Conservation (phyloP, 2,888 invertebrate genomes). For the Scaptomyza reducta region DNA sequence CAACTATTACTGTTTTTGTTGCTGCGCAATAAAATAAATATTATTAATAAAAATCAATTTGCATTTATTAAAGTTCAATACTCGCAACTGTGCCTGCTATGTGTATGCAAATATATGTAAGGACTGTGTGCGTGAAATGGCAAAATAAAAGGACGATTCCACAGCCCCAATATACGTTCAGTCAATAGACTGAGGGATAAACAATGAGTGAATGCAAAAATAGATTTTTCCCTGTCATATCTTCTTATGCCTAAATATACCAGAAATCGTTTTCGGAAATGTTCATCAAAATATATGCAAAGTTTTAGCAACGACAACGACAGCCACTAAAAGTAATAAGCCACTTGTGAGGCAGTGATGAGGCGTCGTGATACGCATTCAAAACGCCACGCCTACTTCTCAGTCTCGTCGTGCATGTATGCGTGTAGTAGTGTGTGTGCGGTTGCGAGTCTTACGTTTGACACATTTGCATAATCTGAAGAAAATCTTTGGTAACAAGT, state of each 20-base stretch:
- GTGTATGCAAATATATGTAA: conserved; percentile 60
- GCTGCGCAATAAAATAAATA: conserved; percentile 31
- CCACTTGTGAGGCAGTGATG: conserved; percentile 72
- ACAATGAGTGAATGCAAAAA: conserved; percentile 65
- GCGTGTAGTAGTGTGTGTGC: background rate
- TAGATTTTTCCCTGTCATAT: conserved; percentile 66
- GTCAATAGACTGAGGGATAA: conserved; percentile 67
- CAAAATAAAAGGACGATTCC: conserved; percentile 19
- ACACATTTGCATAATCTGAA: conserved; percentile 75
- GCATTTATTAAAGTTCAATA: conserved; percentile 8
- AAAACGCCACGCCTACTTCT: conserved; percentile 13
- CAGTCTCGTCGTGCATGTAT: background rate
- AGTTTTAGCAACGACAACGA: conserved; percentile 51
- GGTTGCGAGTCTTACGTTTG: conserved; percentile 36
- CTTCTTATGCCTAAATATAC: conserved; percentile 52
- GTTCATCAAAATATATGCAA: conserved; percentile 69
- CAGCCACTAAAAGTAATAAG: conserved; percentile 75
- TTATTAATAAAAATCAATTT: conserved; percentile 45
- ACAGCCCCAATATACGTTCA: conserved; percentile 24
- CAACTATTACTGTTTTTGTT: background rate
- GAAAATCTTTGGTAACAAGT: conserved; percentile 80
- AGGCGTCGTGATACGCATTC: conserved; percentile 19
- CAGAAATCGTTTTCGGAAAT: conserved; percentile 22
- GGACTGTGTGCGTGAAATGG: conserved; percentile 14
- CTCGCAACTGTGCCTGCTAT: conserved; percentile 14